A percentile compares a stretch with the other conserved stretches of the same genome.
These are phyloP conservation scores for Geopemphigus sp. DNA, from an alignment of 1,140 invertebrate genomes.

Conservation along the genomic window DNA sequence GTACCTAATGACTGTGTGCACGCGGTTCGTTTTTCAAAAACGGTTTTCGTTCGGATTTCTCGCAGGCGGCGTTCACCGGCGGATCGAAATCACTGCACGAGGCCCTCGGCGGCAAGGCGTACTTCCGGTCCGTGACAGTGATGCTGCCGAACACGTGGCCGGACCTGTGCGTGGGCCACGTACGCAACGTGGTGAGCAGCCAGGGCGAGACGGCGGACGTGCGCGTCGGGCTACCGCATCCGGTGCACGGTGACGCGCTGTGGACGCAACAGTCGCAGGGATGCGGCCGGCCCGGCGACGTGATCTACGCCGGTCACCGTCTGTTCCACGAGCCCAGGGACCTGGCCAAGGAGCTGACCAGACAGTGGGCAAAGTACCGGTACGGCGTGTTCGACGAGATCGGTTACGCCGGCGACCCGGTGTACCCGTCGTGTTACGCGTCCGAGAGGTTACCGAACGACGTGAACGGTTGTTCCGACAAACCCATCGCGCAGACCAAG, in stretches of 20 bases:
- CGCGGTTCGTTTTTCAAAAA: background rate
- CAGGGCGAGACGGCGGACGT: slow-evolving; percentile 59
- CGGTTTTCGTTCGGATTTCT: slow-evolving; percentile 49
- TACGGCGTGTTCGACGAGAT: slow-evolving; percentile 72
- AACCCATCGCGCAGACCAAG: slow-evolving; percentile 58
- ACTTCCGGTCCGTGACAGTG: slow-evolving; percentile 59
- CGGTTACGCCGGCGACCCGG: slow-evolving; percentile 61
- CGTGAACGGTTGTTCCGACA: slow-evolving; percentile 59
- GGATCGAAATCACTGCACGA: slow-evolving; percentile 59
- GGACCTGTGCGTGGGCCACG: slow-evolving; percentile 56
- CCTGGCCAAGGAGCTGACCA: slow-evolving; percentile 59
- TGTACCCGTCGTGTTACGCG: slow-evolving; percentile 62
- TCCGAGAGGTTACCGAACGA: slow-evolving; percentile 54
- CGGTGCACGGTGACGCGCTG: slow-evolving; percentile 58
- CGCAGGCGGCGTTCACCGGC: slow-evolving; percentile 58
- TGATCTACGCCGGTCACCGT: slow-evolving; percentile 60
- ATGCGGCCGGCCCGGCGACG: slow-evolving; percentile 63
- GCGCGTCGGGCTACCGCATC: slow-evolving; percentile 59
- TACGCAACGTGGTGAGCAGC: slow-evolving; percentile 53
- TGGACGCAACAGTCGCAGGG: slow-evolving; percentile 64
- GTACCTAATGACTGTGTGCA: too few species aligned
- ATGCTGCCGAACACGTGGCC: slow-evolving; percentile 61
- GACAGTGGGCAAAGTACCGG: slow-evolving; percentile 67
- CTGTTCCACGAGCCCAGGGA: slow-evolving; percentile 54
- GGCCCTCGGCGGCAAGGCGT: slow-evolving; percentile 60